Evolutionary conservation across 2,113 vertebrate species (phyloP).

Genomic region (Phaethornis superciliosus): DNA sequence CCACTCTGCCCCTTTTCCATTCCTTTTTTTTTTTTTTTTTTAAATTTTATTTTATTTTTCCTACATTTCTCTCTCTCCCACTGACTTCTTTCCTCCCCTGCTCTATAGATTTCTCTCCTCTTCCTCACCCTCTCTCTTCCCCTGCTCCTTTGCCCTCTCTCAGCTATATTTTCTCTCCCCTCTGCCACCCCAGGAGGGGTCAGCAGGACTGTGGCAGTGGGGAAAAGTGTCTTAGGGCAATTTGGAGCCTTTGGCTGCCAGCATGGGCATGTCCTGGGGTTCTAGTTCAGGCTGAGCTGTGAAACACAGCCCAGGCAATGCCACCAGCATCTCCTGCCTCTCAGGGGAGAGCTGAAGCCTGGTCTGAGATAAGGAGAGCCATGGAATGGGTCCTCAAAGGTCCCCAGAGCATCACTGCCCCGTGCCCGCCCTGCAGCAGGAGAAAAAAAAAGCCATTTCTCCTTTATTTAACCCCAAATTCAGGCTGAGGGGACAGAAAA

Average conservation of each 20-base stretch:
- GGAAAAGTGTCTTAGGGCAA: rapidly evolving
- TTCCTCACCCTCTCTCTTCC: neutral
- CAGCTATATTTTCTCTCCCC: neutral
- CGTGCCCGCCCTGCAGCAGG: neutral
- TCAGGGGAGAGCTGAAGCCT: neutral
- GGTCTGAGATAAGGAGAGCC: neutral
- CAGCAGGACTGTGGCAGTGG: neutral
- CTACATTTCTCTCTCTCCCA: neutral
- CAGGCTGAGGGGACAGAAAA: neutral
- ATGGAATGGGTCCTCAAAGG: rapidly evolving
- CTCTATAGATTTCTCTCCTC: neutral
- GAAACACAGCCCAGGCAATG: neutral
- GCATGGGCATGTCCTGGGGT: rapidly evolving
- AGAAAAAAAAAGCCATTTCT: neutral
- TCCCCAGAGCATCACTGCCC: neutral
- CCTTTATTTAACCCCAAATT: neutral
- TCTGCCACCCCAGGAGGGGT: neutral
- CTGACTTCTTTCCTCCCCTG: neutral
- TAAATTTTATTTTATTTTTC: neutral
- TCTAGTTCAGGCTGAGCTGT: neutral
- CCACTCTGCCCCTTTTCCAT: neutral
- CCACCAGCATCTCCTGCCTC: rapidly evolving
- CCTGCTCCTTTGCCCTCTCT: too few relatives aligned
- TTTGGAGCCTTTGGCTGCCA: neutral
- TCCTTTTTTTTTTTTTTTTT: too few relatives aligned